These are phyloP conservation scores for Oostethus manadensis DNA, from an alignment of 2,113 vertebrate species.

Conservation along the genomic window DNA sequence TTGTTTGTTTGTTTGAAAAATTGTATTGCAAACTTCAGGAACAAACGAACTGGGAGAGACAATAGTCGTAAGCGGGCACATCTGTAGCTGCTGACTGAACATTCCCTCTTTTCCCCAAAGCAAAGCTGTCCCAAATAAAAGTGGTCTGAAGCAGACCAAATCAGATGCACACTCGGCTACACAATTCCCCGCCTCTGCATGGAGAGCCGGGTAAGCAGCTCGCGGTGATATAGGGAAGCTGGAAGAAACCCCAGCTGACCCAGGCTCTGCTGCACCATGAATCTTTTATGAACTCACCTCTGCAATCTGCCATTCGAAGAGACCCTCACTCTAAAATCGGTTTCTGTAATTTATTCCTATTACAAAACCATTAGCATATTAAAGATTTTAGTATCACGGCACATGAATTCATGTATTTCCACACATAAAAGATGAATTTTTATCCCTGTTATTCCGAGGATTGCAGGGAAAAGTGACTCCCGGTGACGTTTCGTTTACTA, in stretches of 20 bases:
- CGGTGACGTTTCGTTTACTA: too few relatives aligned
- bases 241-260: constrained; percentile 57
- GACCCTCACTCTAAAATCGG: neutral
- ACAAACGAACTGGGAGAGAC: too few relatives aligned
- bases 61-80: too few relatives aligned
- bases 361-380: constrained; percentile 7
- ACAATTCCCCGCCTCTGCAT: constrained; percentile 16
- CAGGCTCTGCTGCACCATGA: constrained; percentile 42
- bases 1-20: too few relatives aligned
- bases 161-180: constrained; percentile 3
- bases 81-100: neutral
- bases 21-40: too few relatives aligned
- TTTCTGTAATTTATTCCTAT: constrained; percentile 4
- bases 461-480: too few relatives aligned
- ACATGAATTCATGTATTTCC: neutral
- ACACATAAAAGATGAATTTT: too few relatives aligned
- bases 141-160: constrained; percentile 6
- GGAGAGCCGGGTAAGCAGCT: constrained; percentile 21
- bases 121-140: constrained; percentile 7
- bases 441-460: too few relatives aligned
- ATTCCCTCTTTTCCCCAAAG: constrained; percentile 1
- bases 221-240: constrained; percentile 35
- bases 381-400: constrained; percentile 1
- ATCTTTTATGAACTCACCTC: constrained; percentile 63
- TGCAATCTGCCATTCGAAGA: constrained; percentile 23